A percentile compares a stretch with the other conserved stretches of the same genome.
Conservation (phyloP, 2,113 vertebrate species). For the Aythya baeri region DNA sequence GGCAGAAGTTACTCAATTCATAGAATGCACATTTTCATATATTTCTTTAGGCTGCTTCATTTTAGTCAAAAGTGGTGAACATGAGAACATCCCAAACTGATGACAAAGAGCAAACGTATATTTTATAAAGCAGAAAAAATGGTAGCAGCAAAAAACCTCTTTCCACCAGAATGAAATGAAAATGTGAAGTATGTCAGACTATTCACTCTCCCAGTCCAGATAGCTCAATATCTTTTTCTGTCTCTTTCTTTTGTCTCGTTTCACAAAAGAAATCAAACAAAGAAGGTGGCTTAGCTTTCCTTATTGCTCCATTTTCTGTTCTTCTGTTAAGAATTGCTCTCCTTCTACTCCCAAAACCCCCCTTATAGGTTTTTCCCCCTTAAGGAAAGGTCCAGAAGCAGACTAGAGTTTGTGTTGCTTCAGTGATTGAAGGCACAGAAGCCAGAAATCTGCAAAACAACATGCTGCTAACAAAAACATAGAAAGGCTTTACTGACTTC, state of each 20-base stretch:
- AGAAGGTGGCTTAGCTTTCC: background rate
- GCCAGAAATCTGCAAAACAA: background rate
- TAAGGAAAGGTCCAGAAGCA: background rate
- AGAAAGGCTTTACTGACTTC: background rate
- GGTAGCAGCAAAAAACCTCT: background rate
- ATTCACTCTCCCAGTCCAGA: background rate
- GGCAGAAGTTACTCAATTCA: background rate
- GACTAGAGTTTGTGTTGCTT: background rate
- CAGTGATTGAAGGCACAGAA: background rate
- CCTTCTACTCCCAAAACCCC: background rate
- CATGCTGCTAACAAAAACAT: background rate
- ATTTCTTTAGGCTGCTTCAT: background rate
- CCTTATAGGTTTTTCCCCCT: too few species aligned
- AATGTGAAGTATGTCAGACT: background rate
- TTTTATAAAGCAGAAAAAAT: background rate
- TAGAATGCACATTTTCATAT: background rate
- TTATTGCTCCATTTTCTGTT: constrained; percentile 5
- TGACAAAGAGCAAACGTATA: background rate
- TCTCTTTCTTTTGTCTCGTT: background rate
- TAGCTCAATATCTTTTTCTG: background rate
- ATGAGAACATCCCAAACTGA: background rate
- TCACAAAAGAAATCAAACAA: constrained; percentile 29
- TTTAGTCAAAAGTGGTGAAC: background rate
- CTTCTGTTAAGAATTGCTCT: background rate
- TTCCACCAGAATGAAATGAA: background rate